Percentiles rank a stretch among this genome's conserved stretches.
These are phyloP conservation scores for Alligator sinensis DNA, from an alignment of 2,113 vertebrate species.

Conservation along the genomic window DNA sequence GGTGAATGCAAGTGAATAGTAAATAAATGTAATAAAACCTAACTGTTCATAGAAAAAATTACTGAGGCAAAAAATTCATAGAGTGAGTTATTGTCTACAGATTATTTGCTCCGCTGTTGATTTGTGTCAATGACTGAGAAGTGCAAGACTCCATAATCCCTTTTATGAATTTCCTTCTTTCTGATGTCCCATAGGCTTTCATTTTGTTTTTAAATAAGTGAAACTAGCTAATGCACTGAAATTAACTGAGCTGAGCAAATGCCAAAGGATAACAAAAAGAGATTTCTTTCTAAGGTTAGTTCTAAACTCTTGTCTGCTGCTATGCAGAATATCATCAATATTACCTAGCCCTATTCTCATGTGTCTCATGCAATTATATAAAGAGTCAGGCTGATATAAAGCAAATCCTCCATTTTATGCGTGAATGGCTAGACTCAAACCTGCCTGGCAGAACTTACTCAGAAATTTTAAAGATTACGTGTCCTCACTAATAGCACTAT, in stretches of 20 bases:
- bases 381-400: not conserved
- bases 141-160: not conserved
- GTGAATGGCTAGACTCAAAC: not conserved
- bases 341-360: not conserved
- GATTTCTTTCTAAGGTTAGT: not conserved
- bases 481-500: not conserved
- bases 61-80: rapidly evolving
- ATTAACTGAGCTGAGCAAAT: not conserved
- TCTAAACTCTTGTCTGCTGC: not conserved
- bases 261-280: not conserved
- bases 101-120: not conserved
- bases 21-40: not conserved
- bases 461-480: not conserved
- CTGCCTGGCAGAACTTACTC: rapidly evolving
- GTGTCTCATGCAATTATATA: not conserved
- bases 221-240: not conserved
- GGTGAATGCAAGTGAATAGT: not conserved
- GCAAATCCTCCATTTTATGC: not conserved
- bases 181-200: not conserved
- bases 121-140: not conserved
- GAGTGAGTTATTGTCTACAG: not conserved
- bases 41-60: not conserved
- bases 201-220: not conserved
- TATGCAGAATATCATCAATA: not conserved
- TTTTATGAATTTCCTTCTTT: not conserved